Evolutionary conservation across 2,113 vertebrate species (phyloP).

Genomic region (Leucoraja erinaceus): DNA sequence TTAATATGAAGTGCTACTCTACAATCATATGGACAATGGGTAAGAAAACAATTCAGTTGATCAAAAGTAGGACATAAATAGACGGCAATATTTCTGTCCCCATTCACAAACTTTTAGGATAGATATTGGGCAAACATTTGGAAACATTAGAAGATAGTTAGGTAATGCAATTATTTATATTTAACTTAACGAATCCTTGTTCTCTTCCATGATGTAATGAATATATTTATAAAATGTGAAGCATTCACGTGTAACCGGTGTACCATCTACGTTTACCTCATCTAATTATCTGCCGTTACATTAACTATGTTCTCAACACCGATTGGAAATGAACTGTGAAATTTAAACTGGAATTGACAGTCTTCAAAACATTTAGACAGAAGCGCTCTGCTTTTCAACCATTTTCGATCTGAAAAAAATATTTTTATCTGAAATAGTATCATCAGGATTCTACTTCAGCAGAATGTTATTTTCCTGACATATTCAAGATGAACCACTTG

Average conservation of each 20-base stretch:
- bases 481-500: constrained; percentile 16
- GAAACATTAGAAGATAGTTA: not conserved
- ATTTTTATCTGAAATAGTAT: not conserved
- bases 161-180: not conserved
- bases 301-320: not conserved
- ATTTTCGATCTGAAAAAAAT: not conserved
- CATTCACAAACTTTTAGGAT: not conserved
- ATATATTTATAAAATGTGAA: not conserved
- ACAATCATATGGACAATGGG: not conserved
- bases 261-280: not conserved
- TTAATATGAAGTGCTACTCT: not conserved
- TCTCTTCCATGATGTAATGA: not conserved
- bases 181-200: not conserved
- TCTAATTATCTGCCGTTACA: not conserved
- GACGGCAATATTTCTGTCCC: not conserved
- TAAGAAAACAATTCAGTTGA: not conserved
- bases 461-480: not conserved
- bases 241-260: not conserved
- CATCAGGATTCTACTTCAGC: not conserved
- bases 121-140: no score
- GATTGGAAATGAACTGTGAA: not conserved
- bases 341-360: not conserved
- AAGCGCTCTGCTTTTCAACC: not conserved
- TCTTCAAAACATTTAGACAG: not conserved
- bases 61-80: not conserved